Percentiles rank a stretch among this genome's conserved stretches.
phyloP scores from a whole-genome alignment of 2,888 invertebrate species.

The Sicus ferrugineus region DNA sequence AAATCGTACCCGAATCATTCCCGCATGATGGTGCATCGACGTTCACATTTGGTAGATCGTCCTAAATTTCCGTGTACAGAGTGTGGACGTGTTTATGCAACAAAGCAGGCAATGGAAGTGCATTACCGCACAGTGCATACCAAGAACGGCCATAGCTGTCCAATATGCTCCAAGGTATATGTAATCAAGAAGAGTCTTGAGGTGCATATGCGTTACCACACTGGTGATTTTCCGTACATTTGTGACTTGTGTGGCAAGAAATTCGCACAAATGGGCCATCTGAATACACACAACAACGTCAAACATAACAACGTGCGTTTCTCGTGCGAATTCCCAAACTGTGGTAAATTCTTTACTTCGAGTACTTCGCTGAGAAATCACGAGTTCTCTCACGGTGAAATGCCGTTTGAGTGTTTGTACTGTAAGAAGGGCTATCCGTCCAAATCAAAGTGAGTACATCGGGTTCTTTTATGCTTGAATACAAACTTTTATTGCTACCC shows the following conservation, averaged over 20 bases:
- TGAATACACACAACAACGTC: slow-evolving; percentile 50
- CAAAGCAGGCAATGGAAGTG: slow-evolving; percentile 50
- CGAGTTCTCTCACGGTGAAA: slow-evolving; percentile 48
- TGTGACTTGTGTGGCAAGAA: slow-evolving; percentile 51
- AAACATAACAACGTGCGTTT: slow-evolving; percentile 50
- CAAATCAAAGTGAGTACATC: slow-evolving; percentile 48
- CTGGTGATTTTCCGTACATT: slow-evolving; percentile 48
- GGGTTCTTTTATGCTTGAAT: background rate
- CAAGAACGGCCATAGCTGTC: slow-evolving; percentile 44
- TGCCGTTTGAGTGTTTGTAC: slow-evolving; percentile 52
- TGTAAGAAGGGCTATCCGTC: slow-evolving; percentile 50
- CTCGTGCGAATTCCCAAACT: slow-evolving; percentile 47
- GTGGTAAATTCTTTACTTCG: slow-evolving; percentile 51
- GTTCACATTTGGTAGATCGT: slow-evolving; percentile 43
- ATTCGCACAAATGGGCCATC: slow-evolving; percentile 52
- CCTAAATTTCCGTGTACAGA: slow-evolving; percentile 42
- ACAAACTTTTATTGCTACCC: slow-evolving; percentile 16
- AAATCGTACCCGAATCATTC: slow-evolving; percentile 45
- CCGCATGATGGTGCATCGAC: slow-evolving; percentile 45
- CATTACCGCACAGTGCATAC: slow-evolving; percentile 48
- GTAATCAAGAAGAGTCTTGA: slow-evolving; percentile 50
- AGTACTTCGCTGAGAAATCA: slow-evolving; percentile 52
- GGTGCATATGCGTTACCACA: slow-evolving; percentile 53
- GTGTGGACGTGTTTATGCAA: slow-evolving; percentile 47
- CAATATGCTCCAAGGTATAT: slow-evolving; percentile 50